Evolutionary conservation across 2,888 invertebrate genomes (phyloP).

Genomic region (Catocala fraxini): DNA sequence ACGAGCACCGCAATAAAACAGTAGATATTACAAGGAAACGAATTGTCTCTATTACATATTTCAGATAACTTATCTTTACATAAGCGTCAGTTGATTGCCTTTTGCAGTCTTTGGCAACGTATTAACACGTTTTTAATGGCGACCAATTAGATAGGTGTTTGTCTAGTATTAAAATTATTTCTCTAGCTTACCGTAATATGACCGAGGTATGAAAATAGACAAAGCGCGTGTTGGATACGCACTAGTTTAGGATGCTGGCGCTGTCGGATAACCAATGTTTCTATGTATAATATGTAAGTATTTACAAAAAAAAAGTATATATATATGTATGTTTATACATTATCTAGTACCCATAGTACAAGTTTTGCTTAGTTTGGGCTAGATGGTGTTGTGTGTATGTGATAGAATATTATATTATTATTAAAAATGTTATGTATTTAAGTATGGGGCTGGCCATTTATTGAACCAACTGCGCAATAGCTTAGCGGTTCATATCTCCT

Average conservation of each 20-base stretch:
- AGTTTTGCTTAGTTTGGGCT: too few relatives aligned
- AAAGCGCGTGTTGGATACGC: neutral
- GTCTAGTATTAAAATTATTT: neutral
- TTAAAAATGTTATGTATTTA: conserved; percentile 8
- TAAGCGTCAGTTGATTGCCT: conserved; percentile 20
- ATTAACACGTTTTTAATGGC: conserved; percentile 29
- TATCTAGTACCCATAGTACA: too few relatives aligned
- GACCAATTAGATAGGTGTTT: neutral
- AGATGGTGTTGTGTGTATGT: too few relatives aligned
- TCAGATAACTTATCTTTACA: conserved; percentile 33
- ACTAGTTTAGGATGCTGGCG: neutral
- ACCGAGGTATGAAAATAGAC: neutral
- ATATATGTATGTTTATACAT: too few relatives aligned
- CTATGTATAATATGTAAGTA: too few relatives aligned
- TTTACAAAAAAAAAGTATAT: too few relatives aligned
- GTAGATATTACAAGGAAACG: neutral
- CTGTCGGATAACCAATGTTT: neutral
- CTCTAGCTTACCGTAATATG: neutral
- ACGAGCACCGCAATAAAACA: too few relatives aligned
- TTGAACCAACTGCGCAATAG: conserved; percentile 6
- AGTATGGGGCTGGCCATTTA: neutral
- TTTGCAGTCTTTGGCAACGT: conserved; percentile 23
- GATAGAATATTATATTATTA: too few relatives aligned
- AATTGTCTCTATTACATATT: conserved; percentile 18
- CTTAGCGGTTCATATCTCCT: conserved; percentile 1